phyloP scores from a whole-genome alignment of 2,797 vertebrate species.

The Cyclura pinguis region DNA sequence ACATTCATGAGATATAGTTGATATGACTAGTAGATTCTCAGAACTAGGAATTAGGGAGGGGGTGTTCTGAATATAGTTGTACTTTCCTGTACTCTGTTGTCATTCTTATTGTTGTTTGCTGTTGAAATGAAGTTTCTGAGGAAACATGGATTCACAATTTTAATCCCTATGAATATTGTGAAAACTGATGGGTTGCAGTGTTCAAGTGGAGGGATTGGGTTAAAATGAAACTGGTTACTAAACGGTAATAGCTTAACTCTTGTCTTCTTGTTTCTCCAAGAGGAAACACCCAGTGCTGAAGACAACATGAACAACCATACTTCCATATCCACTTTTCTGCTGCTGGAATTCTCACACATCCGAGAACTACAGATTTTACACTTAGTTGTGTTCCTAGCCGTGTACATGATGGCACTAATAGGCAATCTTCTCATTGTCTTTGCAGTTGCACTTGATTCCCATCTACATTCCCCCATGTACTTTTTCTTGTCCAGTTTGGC shows the following conservation, averaged over 20 bases:
- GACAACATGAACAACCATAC: constrained; percentile 9
- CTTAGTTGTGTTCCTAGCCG: background rate
- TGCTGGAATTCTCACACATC: background rate
- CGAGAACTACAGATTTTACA: background rate
- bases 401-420: background rate
- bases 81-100: too few relatives aligned
- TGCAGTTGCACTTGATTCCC: background rate
- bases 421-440: constrained; percentile 5
- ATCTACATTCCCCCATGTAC: constrained; percentile 29
- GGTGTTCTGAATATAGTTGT: too few relatives aligned
- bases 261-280: background rate
- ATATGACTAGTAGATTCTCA: too few relatives aligned
- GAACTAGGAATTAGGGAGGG: too few relatives aligned
- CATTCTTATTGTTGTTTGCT: too few relatives aligned
- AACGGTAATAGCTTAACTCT: background rate
- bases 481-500: constrained; percentile 20
- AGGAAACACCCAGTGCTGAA: background rate
- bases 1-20: too few relatives aligned
- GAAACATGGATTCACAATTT: background rate
- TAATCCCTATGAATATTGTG: background rate
- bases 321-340: background rate
- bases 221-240: background rate
- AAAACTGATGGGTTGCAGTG: background rate
- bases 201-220: background rate
- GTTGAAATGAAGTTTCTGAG: too few relatives aligned